phyloP scores from a whole-genome alignment of 2,888 invertebrate species.

The Nudaria mundana region DNA sequence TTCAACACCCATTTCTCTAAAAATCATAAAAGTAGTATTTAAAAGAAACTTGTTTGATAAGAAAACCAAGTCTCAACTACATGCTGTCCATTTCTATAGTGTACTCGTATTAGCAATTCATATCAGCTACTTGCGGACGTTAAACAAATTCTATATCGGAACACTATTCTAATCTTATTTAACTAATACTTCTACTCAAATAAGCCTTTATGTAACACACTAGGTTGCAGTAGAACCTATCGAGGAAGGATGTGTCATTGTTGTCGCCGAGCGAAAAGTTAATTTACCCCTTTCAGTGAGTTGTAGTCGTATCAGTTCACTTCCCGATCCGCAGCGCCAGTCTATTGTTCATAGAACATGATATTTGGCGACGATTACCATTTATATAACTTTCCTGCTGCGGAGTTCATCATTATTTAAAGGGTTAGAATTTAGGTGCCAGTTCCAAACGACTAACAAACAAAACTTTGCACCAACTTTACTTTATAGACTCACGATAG shows the following conservation, averaged over 20 bases:
- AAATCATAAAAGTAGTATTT: too few species aligned
- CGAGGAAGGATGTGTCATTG: too few species aligned
- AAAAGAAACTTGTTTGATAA: too few species aligned
- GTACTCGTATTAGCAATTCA: too few species aligned
- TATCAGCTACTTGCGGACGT: too few species aligned
- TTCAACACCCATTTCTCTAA: too few species aligned
- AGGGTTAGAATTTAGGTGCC: slow-evolving; percentile 28
- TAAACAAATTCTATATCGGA: too few species aligned
- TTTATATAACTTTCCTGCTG: slow-evolving; percentile 41
- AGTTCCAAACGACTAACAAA: slow-evolving; percentile 38
- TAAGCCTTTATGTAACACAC: slow-evolving; percentile 25
- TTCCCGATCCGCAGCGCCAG: slow-evolving; percentile 14
- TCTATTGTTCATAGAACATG: slow-evolving; percentile 34
- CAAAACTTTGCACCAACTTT: slow-evolving; percentile 32
- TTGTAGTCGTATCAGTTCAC: slow-evolving; percentile 2
- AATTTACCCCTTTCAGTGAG: slow-evolving; percentile 5
- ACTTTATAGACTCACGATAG: slow-evolving; percentile 26
- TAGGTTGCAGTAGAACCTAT: slow-evolving; percentile 14
- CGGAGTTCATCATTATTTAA: slow-evolving; percentile 29
- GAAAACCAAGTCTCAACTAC: too few species aligned
- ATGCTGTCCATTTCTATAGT: too few species aligned
- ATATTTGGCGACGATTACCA: slow-evolving; percentile 40
- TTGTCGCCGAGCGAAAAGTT: slow-evolving; percentile 12
- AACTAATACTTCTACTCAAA: too few species aligned
- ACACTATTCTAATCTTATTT: too few species aligned